Evolutionary conservation across 2,888 invertebrate species (phyloP).

Genomic region (Drosophila histrio): DNA sequence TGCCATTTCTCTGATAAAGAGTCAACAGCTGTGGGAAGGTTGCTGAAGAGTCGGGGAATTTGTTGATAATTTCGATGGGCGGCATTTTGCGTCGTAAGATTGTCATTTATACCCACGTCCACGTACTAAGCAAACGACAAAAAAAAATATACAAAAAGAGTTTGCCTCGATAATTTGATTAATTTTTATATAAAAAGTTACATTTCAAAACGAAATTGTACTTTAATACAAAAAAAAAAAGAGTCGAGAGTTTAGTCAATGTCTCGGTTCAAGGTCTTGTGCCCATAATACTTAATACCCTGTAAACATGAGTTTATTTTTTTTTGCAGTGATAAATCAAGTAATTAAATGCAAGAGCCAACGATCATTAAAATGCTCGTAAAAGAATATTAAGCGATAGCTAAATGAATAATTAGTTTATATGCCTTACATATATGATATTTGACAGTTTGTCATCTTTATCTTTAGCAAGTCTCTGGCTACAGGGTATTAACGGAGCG

Average conservation of each 20-base stretch:
- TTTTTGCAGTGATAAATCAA: no score
- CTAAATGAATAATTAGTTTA: no score
- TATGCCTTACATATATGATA: no score
- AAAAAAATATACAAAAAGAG: no score
- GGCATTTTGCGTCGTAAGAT: constrained; percentile 16
- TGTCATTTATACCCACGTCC: neutral
- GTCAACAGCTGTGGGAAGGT: neutral
- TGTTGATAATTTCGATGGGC: constrained; percentile 13
- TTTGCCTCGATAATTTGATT: neutral
- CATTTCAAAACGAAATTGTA: neutral
- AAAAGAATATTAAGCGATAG: no score
- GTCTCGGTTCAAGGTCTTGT: constrained; percentile 1
- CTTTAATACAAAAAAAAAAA: neutral
- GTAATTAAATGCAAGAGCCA: no score
- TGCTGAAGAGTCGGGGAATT: neutral
- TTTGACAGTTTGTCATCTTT: no score
- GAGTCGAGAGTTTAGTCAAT: neutral
- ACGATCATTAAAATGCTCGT: no score
- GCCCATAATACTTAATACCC: neutral
- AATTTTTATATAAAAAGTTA: neutral
- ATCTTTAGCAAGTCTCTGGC: neutral
- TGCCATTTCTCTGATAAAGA: neutral
- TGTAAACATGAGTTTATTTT: neutral
- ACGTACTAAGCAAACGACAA: neutral
- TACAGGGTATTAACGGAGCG: neutral